Evolutionary conservation across 2,113 vertebrate species (phyloP), one percentile per base, ranked within the genome.

Genomic region (Aspidoscelis tigris): DNA sequence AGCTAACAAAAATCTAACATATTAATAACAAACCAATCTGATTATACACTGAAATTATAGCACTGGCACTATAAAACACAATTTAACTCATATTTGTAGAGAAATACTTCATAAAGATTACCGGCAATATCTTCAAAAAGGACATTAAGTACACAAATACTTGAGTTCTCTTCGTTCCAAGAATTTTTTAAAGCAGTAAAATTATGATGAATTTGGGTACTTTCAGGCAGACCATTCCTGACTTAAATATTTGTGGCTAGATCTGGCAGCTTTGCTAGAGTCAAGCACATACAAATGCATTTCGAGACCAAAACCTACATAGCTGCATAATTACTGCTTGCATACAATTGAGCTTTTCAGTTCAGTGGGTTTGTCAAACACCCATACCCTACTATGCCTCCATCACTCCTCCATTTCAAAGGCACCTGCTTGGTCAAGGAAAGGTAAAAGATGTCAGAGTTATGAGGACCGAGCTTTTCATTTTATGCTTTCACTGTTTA

Each of bases 181-280:
- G 81, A 53, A 83, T 77, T 65, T 92, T 91, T 87, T n/a, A 89
- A 92, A 92, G 88, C 90, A 92, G 92, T 87, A 90, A 92, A 88
- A 88, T 89, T 87, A 86, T 72, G 87, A 86, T 72, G 89, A 81
- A 7, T 76, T 92, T 92, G 78, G 81, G 78, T 70, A 70, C 84
- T 82, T 91, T 95, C 94, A 92, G 88, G 88, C 93, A 92, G 92
- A 94, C 93, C 94, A 96, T 96, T 97, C 94, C 95, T 96, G 87
- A 90, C 97, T 97, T 95, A 95, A 96, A 97, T 99, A 97, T 92
- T 95, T 98, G 98, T 96, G 98, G 97, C 97, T 93, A 92, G 82
- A 90, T 88, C 95, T 97, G 97, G 97, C 97, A 97, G 93, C 94
- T 89, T 74, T 91, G 74, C 87, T 89, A 94, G 95, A 97, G 96